phyloP scores from a whole-genome alignment of 2,888 invertebrate genomes.

The Sesia bembeciformis region DNA sequence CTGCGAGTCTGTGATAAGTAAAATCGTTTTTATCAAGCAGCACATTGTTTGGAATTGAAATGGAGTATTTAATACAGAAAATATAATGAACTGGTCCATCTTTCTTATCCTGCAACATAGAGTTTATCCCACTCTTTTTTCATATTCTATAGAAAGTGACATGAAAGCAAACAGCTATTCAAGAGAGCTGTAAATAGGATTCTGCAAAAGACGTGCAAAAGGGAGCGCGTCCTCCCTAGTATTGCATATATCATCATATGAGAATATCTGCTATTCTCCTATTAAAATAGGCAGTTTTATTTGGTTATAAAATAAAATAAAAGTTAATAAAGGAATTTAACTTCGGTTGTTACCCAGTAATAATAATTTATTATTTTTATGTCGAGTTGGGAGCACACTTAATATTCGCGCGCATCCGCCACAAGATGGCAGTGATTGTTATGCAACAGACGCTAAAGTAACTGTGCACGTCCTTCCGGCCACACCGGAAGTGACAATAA shows the following conservation, averaged over 20 bases:
- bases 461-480: constrained; percentile 43
- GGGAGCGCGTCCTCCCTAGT: too few relatives aligned
- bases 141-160: too few relatives aligned
- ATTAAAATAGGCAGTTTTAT: not conserved
- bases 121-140: too few relatives aligned
- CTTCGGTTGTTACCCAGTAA: not conserved
- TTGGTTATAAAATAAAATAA: not conserved
- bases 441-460: constrained; percentile 47
- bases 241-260: not conserved
- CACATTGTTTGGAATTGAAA: too few relatives aligned
- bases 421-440: constrained; percentile 26
- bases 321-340: not conserved
- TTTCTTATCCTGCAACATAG: too few relatives aligned
- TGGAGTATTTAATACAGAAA: too few relatives aligned
- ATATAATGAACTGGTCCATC: too few relatives aligned
- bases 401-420: constrained; percentile 5
- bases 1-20: too few relatives aligned
- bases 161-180: too few relatives aligned
- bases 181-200: too few relatives aligned
- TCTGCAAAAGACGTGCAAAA: too few relatives aligned
- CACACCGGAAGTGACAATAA: constrained; percentile 32
- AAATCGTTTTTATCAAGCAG: too few relatives aligned
- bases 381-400: not conserved
- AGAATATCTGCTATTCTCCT: not conserved
- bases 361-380: not conserved